phyloP scores from a whole-genome alignment of 2,888 invertebrate genomes.

The Perizoma flavofasciatum region DNA sequence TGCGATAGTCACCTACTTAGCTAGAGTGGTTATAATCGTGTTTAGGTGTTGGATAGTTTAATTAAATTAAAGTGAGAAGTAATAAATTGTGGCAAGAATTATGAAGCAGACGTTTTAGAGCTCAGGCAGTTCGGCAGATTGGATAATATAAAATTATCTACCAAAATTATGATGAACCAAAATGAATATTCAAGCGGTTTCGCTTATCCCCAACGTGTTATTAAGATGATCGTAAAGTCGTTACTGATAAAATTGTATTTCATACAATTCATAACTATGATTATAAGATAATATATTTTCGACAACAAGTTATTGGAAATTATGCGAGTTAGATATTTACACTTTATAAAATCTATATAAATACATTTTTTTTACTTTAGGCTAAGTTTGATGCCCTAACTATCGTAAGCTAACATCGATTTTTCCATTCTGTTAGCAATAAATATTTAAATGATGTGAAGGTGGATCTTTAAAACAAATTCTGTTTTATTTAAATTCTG shows the following conservation, averaged over 20 bases:
- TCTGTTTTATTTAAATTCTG: not conserved
- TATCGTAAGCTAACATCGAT: too few species aligned
- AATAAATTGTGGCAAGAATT: slow-evolving; percentile 64
- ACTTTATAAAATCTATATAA: slow-evolving; percentile 4
- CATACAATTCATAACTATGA: slow-evolving; percentile 81
- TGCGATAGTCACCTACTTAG: slow-evolving; percentile 5
- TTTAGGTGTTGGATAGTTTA: slow-evolving; percentile 36
- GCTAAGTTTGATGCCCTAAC: too few species aligned
- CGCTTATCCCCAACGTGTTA: slow-evolving; percentile 76
- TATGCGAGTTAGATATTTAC: slow-evolving; percentile 51
- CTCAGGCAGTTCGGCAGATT: slow-evolving; percentile 57
- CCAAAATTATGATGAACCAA: slow-evolving; percentile 78
- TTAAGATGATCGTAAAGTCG: slow-evolving; percentile 81
- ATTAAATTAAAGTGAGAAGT: slow-evolving; percentile 68
- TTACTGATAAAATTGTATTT: slow-evolving; percentile 81
- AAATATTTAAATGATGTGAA: too few species aligned
- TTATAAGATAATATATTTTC: slow-evolving; percentile 80
- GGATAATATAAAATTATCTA: slow-evolving; percentile 79
- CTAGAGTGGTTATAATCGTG: slow-evolving; percentile 14
- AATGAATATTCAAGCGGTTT: slow-evolving; percentile 82
- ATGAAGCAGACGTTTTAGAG: slow-evolving; percentile 42
- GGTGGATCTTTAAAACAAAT: too few species aligned
- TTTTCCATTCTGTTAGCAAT: too few species aligned
- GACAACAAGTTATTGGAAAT: slow-evolving; percentile 76
- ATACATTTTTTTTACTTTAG: too few species aligned